Evolutionary conservation across 2,797 vertebrate species (phyloP), one percentile per base, ranked within the genome.

Genomic region (Nasua narica): DNA sequence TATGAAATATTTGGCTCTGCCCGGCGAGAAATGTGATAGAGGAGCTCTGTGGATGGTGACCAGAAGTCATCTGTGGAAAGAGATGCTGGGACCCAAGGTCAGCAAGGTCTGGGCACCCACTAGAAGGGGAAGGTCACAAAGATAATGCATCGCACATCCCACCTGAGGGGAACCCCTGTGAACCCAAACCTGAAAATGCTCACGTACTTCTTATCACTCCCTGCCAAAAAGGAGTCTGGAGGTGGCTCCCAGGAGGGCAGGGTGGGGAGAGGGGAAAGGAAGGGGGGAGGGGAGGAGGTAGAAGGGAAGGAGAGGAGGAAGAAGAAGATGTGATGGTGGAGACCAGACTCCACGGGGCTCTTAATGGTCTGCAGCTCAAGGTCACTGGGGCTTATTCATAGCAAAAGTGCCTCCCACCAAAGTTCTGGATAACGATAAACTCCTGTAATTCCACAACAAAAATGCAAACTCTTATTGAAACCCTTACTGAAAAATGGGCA

Each of bases 11-110:
- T 70, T 54, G 58, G 52, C 52, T 86, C 52, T 52, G 72, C 60
- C 62, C 15, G 4, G 3, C 2, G 43, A 9, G n/a, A 29, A 48
- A 23, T 9, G 62, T 14, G 0, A 4, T 18, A 25, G 35, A 32
- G 50, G 35, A 52, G 27, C 3, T 43, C 35, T 15, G 21, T 16
- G 62, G n/a, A n/a, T 0, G 1, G 3, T 27, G 27, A 40, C 7
- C 27, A 21, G 52, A n/a, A 35, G 43, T 27, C 56, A n/a, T 37
- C 2, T 0, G 4, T 35, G n/a, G 37, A 35, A 12, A 19, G 62
- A 25, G 25, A 37, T 62, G 21, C 72, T 32, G 62, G 87, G 35
- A 35, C 16, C 43, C n/a, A 5, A 8, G 18, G 43, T 69, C n/a
- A 18, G 54, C 43, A 50, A 50, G 29, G 50, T 21, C 50, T 4